Percentiles rank a stretch among this genome's conserved stretches.
These are phyloP conservation scores for Petromus typicus DNA, from an alignment of 2,113 vertebrate genomes.

Conservation along the genomic window DNA sequence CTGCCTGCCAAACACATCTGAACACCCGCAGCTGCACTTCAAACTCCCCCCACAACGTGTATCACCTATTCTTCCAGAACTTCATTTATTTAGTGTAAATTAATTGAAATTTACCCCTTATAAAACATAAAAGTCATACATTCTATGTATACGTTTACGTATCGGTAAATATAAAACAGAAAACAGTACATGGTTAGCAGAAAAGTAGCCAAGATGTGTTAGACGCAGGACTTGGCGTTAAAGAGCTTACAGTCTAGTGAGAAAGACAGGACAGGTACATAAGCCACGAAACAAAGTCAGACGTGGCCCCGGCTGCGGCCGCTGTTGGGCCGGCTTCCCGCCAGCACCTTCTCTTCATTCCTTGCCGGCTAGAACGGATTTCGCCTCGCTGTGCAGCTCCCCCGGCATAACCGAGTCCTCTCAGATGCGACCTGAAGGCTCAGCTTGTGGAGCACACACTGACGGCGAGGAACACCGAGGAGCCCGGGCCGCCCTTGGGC, in stretches of 20 bases:
- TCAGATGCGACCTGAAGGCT: background rate
- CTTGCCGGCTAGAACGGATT: background rate
- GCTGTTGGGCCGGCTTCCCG: background rate
- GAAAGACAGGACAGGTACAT: background rate
- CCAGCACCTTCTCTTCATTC: background rate
- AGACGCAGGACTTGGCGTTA: background rate
- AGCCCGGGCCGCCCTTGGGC: background rate
- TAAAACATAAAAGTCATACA: slow-evolving; percentile 2
- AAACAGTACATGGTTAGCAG: slow-evolving; percentile 2
- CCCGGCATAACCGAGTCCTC: background rate
- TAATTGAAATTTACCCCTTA: background rate
- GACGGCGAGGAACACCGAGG: background rate
- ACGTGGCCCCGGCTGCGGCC: background rate
- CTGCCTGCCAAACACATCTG: background rate
- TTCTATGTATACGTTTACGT: background rate
- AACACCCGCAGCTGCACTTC: background rate
- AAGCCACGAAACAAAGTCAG: background rate
- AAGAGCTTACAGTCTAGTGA: background rate
- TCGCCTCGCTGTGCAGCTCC: background rate
- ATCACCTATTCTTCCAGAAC: background rate
- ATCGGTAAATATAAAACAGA: background rate
- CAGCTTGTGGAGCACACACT: background rate
- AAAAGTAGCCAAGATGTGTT: background rate
- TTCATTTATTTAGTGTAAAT: background rate
- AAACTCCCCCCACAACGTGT: background rate